A percentile compares a stretch with the other conserved stretches of the same genome.
Evolutionary conservation across 1,140 invertebrate species (phyloP).

Genomic region (Drosophila mojavensis): DNA sequence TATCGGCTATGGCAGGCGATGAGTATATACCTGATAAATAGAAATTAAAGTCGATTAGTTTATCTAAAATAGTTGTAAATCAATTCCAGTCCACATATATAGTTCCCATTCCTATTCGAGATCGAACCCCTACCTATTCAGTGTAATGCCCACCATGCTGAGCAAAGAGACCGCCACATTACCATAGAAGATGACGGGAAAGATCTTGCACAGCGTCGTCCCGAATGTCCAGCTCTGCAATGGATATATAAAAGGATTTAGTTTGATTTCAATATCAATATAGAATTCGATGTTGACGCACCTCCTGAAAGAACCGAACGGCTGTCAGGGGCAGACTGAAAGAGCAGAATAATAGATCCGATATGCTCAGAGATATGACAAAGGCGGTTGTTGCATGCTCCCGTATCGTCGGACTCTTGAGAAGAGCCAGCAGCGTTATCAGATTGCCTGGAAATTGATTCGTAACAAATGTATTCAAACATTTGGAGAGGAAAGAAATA

Average conservation of each 20-base stretch:
- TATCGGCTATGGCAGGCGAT: conserved; percentile 92
- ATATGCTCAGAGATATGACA: conserved; percentile 92
- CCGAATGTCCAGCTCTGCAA: conserved; percentile 90
- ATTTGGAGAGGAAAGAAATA: not conserved
- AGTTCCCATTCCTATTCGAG: too few species aligned
- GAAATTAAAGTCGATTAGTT: not conserved
- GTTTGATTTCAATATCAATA: not conserved
- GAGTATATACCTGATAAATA: conserved; percentile 89
- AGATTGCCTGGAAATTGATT: conserved; percentile 88
- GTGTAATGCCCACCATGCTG: conserved; percentile 95
- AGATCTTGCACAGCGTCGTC: conserved; percentile 90
- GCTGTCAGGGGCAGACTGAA: conserved; percentile 94
- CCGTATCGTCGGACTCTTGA: conserved; percentile 90
- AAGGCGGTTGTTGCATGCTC: conserved; percentile 94
- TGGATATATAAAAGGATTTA: not conserved
- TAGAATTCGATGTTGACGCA: conserved; percentile 6
- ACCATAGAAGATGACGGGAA: conserved; percentile 95
- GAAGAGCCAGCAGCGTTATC: conserved; percentile 90
- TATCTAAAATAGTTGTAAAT: too few species aligned
- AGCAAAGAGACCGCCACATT: conserved; percentile 94
- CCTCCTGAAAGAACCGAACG: conserved; percentile 91
- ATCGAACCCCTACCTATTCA: conserved; percentile 89
- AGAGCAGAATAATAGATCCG: conserved; percentile 93
- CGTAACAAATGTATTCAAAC: not conserved
- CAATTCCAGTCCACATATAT: not conserved